Conservation (phyloP, 2,113 vertebrate genomes). For the Myotis yumanensis region DNA sequence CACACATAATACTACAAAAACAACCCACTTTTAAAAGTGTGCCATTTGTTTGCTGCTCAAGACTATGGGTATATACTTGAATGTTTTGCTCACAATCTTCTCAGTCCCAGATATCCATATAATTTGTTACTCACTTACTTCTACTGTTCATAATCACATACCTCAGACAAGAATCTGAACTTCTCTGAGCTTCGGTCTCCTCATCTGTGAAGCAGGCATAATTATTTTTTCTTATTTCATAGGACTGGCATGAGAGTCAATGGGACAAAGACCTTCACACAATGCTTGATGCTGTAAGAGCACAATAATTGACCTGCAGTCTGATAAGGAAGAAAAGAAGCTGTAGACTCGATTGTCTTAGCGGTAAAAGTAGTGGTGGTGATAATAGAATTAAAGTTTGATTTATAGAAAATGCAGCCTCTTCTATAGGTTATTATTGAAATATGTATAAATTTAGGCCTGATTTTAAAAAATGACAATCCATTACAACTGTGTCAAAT, state of each 20-base stretch:
- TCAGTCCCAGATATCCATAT: background rate
- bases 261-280: background rate
- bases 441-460: background rate
- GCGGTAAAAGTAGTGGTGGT: background rate
- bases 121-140: background rate
- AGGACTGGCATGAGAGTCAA: background rate
- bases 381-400: background rate
- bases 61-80: background rate
- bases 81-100: background rate
- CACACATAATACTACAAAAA: background rate
- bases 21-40: background rate
- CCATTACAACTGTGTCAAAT: background rate
- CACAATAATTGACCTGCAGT: background rate
- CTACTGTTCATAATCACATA: background rate
- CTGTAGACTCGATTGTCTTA: background rate
- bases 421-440: background rate
- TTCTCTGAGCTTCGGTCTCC: background rate
- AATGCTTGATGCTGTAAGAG: background rate
- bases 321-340: background rate
- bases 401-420: background rate
- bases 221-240: background rate
- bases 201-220: background rate
- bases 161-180: background rate
- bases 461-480: background rate
- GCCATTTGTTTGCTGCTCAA: background rate